A percentile compares a stretch with the other conserved stretches of the same genome.
phyloP scores from a whole-genome alignment of 2,113 vertebrate genomes.

The Diadophis punctatus region DNA sequence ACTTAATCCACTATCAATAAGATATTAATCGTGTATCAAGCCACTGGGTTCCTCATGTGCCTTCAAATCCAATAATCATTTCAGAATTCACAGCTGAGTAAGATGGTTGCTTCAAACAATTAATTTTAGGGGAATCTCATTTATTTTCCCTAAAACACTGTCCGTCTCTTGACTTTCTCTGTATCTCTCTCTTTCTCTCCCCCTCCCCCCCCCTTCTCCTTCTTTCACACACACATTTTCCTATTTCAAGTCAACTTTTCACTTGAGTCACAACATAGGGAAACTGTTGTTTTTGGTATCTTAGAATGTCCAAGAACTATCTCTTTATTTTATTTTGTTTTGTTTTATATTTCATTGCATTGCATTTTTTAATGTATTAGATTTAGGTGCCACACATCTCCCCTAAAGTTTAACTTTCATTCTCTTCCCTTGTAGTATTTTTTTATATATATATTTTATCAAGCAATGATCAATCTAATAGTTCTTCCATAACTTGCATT shows the following conservation, averaged over 20 bases:
- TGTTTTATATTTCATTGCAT: background rate
- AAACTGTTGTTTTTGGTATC: background rate
- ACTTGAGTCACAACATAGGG: background rate
- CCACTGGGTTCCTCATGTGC: constrained; percentile 62
- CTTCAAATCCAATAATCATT: constrained; percentile 75
- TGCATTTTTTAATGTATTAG: background rate
- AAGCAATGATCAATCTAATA: background rate
- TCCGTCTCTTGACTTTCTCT: background rate
- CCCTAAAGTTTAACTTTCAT: background rate
- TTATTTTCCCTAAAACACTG: constrained; percentile 62
- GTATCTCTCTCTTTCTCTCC: background rate
- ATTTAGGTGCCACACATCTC: background rate
- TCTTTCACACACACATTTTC: background rate
- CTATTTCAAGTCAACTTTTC: background rate
- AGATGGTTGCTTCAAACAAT: constrained; percentile 69
- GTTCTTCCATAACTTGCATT: background rate
- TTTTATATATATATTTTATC: background rate
- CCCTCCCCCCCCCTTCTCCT: too few species aligned
- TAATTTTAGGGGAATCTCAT: constrained; percentile 67
- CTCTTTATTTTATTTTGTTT: background rate
- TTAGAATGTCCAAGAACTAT: background rate
- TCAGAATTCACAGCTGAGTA: constrained; percentile 71
- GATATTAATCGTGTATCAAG: constrained; percentile 71
- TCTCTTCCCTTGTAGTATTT: background rate
- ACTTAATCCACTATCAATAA: constrained; percentile 75